These are phyloP conservation scores for Heteropelma amictum DNA, from an alignment of 2,888 invertebrate genomes.

Conservation along the genomic window DNA sequence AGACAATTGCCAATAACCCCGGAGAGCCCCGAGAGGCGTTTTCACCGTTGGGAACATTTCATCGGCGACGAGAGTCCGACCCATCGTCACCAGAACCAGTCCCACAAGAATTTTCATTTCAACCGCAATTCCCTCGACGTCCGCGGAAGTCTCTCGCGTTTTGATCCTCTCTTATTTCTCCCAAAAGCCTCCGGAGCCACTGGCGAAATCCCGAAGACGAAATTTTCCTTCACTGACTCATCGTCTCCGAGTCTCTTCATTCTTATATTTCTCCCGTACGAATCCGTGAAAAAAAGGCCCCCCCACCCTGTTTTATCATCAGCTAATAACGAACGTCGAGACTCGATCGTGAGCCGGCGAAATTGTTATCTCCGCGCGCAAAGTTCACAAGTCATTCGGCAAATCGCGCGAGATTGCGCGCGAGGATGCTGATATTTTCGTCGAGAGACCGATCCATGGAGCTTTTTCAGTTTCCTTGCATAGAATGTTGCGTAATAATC, in stretches of 20 bases:
- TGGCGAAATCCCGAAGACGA: neutral
- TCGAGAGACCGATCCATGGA: too few relatives aligned
- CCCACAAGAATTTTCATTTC: conserved; percentile 18
- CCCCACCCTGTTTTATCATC: too few relatives aligned
- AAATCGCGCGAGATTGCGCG: neutral
- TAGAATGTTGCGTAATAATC: too few relatives aligned
- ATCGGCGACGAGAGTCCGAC: conserved; percentile 20
- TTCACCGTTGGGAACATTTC: conserved; percentile 44
- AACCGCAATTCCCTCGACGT: too few relatives aligned
- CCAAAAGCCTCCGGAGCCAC: neutral
- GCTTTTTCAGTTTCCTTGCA: too few relatives aligned
- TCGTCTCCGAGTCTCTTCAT: neutral
- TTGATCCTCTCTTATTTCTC: too few relatives aligned
- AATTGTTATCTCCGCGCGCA: too few relatives aligned
- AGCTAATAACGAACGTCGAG: too few relatives aligned
- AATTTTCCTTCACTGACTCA: conserved; percentile 25
- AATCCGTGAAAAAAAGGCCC: neutral
- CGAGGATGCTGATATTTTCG: neutral
- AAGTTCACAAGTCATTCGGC: conserved; percentile 24
- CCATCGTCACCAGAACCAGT: neutral
- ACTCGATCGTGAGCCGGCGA: too few relatives aligned
- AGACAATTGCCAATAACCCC: conserved; percentile 50
- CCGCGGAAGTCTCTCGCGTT: too few relatives aligned
- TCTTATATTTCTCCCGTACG: conserved; percentile 11
- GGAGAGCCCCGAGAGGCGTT: conserved; percentile 49